These are phyloP conservation scores for Habrosyne pyritoides DNA, from an alignment of 2,888 invertebrate species.

Conservation along the genomic window DNA sequence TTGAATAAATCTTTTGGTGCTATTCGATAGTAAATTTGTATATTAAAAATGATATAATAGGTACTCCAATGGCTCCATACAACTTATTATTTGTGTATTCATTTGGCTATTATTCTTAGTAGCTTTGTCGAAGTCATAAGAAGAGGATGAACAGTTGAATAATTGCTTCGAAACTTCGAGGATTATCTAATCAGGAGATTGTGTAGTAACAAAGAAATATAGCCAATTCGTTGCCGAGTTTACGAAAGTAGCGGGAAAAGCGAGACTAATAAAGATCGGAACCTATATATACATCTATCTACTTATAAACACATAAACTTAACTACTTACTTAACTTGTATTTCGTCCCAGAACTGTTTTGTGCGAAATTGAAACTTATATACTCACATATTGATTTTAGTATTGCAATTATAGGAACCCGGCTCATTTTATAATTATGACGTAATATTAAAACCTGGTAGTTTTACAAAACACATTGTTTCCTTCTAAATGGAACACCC, in stretches of 20 bases:
- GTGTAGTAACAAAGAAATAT: constrained; percentile 4
- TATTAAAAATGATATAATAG: too few relatives aligned
- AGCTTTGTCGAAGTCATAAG: neutral
- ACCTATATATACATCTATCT: neutral
- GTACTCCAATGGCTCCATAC: too few relatives aligned
- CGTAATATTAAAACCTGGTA: too few relatives aligned
- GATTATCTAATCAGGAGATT: constrained; percentile 6
- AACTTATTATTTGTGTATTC: too few relatives aligned
- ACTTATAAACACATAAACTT: neutral
- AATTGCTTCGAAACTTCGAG: neutral
- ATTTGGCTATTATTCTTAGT: too few relatives aligned
- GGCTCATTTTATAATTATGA: too few relatives aligned
- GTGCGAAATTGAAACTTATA: neutral
- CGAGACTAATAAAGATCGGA: neutral
- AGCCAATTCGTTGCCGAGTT: neutral
- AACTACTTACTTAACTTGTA: neutral
- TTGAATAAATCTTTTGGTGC: too few relatives aligned
- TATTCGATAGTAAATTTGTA: too few relatives aligned
- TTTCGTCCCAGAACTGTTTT: neutral
- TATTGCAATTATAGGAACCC: too few relatives aligned
- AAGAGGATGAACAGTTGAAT: neutral
- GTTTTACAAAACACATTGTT: too few relatives aligned
- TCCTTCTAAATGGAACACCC: too few relatives aligned
- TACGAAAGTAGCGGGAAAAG: neutral
- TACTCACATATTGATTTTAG: too few relatives aligned